phyloP scores from a whole-genome alignment of 2,888 invertebrate species.

The Spatulosminthurus flaviceps region DNA sequence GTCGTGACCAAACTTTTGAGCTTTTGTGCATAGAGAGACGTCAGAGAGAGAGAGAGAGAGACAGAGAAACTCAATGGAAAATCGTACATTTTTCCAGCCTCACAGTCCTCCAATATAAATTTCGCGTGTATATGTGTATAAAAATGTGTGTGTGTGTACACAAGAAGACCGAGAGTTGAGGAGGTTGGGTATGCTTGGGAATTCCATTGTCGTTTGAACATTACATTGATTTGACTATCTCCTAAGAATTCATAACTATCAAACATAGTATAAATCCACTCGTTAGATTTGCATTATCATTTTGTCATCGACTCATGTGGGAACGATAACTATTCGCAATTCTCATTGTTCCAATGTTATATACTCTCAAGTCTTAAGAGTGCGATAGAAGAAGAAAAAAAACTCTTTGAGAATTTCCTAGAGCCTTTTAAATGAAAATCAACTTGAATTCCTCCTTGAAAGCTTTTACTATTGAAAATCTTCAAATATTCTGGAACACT shows the following conservation, averaged over 20 bases:
- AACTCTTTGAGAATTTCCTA: too few species aligned
- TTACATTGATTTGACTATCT: constrained; percentile 13
- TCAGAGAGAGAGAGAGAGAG: not conserved
- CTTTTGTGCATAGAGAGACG: not conserved
- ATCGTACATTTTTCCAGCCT: constrained; percentile 10
- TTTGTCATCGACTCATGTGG: constrained; percentile 31
- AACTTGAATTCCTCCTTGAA: too few species aligned
- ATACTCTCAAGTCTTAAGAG: too few species aligned
- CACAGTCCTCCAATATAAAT: not conserved
- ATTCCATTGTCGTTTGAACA: constrained; percentile 19
- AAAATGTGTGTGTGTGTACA: not conserved
- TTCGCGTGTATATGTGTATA: too few species aligned
- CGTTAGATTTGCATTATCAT: constrained; percentile 33
- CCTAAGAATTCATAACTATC: constrained; percentile 18
- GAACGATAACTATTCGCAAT: constrained; percentile 6
- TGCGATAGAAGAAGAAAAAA: too few species aligned
- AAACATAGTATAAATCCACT: not conserved
- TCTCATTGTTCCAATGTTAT: not conserved
- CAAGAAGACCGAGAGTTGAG: not conserved
- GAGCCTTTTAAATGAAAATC: too few species aligned
- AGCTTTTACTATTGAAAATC: too few species aligned
- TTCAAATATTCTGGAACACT: too few species aligned
- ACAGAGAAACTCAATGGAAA: not conserved
- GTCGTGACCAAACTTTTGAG: constrained; percentile 33
- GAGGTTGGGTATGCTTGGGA: constrained; percentile 10